Conservation (phyloP, 2,113 vertebrate species). For the Phrynosoma blainvillii region DNA sequence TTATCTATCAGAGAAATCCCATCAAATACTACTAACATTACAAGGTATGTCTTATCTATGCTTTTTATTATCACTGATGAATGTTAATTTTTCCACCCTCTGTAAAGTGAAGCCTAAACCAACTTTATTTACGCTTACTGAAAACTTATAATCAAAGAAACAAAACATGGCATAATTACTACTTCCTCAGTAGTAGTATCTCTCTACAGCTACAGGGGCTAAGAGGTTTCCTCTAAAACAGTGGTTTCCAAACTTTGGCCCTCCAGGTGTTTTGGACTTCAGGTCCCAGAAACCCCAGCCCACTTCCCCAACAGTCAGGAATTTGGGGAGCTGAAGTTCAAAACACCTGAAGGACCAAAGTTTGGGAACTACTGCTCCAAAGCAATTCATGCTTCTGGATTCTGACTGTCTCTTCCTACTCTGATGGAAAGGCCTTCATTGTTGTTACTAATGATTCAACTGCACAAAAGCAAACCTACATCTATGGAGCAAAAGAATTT, state of each 20-base stretch:
- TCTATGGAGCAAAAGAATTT: neutral
- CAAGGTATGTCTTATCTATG: neutral
- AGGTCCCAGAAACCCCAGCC: too few relatives aligned
- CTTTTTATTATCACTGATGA: neutral
- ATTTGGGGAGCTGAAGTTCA: too few relatives aligned
- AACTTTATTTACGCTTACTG: neutral
- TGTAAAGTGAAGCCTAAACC: neutral
- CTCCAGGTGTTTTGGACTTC: too few relatives aligned
- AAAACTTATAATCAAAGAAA: neutral
- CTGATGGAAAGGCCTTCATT: neutral
- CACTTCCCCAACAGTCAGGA: too few relatives aligned
- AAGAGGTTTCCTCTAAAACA: too few relatives aligned
- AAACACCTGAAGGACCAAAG: too few relatives aligned
- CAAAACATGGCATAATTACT: neutral
- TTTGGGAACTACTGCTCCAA: neutral
- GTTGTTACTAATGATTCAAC: neutral
- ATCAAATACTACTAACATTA: neutral
- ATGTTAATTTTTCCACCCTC: too few relatives aligned
- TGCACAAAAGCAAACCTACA: rapidly evolving
- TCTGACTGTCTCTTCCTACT: neutral
- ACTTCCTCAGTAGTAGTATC: neutral
- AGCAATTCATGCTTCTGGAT: neutral
- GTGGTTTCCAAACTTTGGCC: too few relatives aligned
- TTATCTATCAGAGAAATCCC: neutral
- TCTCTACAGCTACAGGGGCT: too few relatives aligned